Evolutionary conservation across 1,140 invertebrate genomes (phyloP), one percentile per base, ranked within the genome.

Genomic region (Agraylea sexmaculata): DNA sequence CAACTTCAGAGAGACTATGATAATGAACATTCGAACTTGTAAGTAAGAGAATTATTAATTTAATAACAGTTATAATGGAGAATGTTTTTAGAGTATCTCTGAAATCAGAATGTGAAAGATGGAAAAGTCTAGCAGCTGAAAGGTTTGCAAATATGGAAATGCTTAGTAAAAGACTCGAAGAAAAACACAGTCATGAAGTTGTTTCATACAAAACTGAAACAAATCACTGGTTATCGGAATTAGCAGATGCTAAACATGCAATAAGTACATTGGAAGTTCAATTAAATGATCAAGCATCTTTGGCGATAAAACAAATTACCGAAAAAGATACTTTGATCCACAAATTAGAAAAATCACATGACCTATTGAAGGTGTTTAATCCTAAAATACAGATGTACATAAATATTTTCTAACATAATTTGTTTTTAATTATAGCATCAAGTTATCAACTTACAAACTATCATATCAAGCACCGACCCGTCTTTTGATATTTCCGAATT

Each of bases 401-500:
- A 18, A 35, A 18, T 15, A 22, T 27, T 21, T 12, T 42, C 21
- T 32, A 6, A 29, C 17, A 4, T 42, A n/a, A 30, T 44, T 50
- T 43, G 36, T 34, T 45, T 8, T 12, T 47, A 17, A 20, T 63
- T 59, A 23, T 45, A 68, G 65, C 57, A 56, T 5, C 62, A 66
- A 56, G 53, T 68, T 40, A 49, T 64, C 40, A 66, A 58, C 32
- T 58, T 68, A 53, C 63, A 66, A 47, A 59, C 58, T 1, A 52
- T 66, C 49, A 48, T 66, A 11, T 55, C 64, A 3, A 52, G 57
- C 33, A 58, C 57, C 21, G 65, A 66, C 40, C 63, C 62, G 4
- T 61, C 60, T 32, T 64, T 68, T 35, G 62, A 68, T 44, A 41
- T 68, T 2, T 62, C 63, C 0, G 58, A 60, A 1, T 66, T 66